Percentiles rank a stretch among this genome's conserved stretches.
These are phyloP conservation scores for Lumbricus terrestris DNA, from an alignment of 2,888 invertebrate genomes.

Conservation along the genomic window DNA sequence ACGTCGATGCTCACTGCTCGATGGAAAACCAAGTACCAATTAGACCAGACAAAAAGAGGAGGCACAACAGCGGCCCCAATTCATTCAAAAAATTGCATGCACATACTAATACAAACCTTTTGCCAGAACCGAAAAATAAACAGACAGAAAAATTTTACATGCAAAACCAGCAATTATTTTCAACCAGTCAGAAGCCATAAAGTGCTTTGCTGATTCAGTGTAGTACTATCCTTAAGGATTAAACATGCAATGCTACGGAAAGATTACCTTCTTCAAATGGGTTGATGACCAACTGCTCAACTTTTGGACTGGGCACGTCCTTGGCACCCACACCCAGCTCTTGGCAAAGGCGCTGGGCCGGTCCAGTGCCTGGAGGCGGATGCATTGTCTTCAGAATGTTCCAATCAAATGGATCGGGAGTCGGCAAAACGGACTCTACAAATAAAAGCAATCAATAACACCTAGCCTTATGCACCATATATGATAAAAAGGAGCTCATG, in stretches of 20 bases:
- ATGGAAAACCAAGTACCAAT: too few species aligned
- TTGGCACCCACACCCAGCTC: background rate
- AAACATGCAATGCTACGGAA: background rate
- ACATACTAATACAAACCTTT: background rate
- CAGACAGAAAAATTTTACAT: background rate
- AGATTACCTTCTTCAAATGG: constrained; percentile 40
- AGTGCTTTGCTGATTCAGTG: background rate
- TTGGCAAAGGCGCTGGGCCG: constrained; percentile 6
- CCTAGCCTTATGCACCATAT: background rate
- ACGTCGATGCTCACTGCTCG: too few species aligned
- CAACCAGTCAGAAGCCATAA: background rate
- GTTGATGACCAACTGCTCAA: constrained; percentile 42
- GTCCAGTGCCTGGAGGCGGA: constrained; percentile 50
- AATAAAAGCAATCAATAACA: background rate
- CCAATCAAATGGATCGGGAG: background rate
- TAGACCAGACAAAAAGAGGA: too few species aligned
- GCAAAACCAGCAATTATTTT: background rate
- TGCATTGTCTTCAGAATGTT: background rate
- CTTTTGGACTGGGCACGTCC: constrained; percentile 37
- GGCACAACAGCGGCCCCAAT: too few species aligned
- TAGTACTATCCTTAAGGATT: background rate
- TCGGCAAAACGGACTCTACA: constrained; percentile 7
- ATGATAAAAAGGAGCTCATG: background rate
- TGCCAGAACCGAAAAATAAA: background rate
- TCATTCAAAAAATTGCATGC: background rate